Evolutionary conservation across 2,113 vertebrate species (phyloP).

Genomic region (Pelecanus crispus): DNA sequence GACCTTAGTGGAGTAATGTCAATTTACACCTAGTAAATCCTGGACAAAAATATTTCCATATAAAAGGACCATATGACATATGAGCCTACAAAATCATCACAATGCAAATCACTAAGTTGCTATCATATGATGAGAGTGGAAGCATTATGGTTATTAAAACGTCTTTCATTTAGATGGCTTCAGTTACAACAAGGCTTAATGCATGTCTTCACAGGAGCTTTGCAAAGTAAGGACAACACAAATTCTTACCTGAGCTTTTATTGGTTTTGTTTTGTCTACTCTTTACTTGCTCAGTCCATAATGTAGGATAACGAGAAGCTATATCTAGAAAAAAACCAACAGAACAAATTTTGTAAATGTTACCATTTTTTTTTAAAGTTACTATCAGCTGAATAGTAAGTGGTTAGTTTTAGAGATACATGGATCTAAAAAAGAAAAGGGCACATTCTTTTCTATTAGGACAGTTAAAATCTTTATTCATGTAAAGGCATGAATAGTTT

Average conservation of each 20-base stretch:
- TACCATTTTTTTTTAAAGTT: not conserved
- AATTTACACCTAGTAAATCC: not conserved
- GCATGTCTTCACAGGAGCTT: not conserved
- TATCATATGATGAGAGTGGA: not conserved
- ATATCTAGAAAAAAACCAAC: slow-evolving; percentile 76
- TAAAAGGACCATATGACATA: accelerated
- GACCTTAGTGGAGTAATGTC: not conserved
- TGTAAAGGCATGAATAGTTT: not conserved
- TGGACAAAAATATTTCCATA: not conserved
- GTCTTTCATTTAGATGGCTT: not conserved
- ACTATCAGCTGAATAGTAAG: not conserved
- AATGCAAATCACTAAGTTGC: not conserved
- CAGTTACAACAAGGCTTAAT: not conserved
- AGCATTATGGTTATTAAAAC: not conserved
- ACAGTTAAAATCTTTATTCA: not conserved
- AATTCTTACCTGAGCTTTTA: slow-evolving; percentile 83
- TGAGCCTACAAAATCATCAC: not conserved
- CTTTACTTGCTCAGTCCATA: slow-evolving; percentile 95
- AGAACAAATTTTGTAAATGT: not conserved
- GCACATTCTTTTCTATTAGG: not conserved
- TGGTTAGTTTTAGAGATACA: not conserved
- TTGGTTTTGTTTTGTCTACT: slow-evolving; percentile 93
- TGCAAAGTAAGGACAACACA: not conserved
- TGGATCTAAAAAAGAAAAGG: not conserved
- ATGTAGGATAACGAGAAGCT: slow-evolving; percentile 88